These are phyloP conservation scores for Tinamus major DNA, from an alignment of 2,797 vertebrate genomes.

Conservation along the genomic window DNA sequence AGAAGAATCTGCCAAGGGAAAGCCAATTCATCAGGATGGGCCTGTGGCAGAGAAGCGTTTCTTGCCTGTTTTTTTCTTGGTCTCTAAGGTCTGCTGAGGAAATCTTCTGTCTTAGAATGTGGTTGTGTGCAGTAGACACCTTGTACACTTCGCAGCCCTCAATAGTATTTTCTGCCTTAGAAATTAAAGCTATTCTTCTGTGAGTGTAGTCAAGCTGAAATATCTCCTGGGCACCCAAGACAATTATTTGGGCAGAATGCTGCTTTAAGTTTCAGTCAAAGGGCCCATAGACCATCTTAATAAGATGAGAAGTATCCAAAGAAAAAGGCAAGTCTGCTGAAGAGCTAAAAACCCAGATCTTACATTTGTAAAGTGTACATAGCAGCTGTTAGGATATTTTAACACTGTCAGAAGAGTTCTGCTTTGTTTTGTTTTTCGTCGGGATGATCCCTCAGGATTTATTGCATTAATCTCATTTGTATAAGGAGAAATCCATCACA, in stretches of 20 bases:
- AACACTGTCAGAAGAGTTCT: background rate
- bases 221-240: background rate
- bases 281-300: background rate
- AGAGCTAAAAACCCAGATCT: background rate
- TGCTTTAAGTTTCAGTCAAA: background rate
- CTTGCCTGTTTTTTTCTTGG: background rate
- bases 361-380: background rate
- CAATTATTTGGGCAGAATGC: slow-evolving; percentile 21
- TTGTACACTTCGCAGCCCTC: background rate
- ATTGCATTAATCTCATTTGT: background rate
- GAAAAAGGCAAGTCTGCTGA: background rate
- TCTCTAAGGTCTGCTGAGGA: background rate
- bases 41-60: background rate
- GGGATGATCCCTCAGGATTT: background rate
- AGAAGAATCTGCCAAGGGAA: background rate
- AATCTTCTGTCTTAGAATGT: background rate
- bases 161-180: background rate
- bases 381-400: background rate
- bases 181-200: slow-evolving; percentile 13
- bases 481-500: background rate
- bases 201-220: slow-evolving; percentile 14
- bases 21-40: background rate
- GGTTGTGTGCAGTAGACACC: background rate
- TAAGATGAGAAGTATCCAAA: background rate
- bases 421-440: background rate